Evolutionary conservation across 23 tunicate genomes (phyloP).

Genomic region (Styela plicata): DNA sequence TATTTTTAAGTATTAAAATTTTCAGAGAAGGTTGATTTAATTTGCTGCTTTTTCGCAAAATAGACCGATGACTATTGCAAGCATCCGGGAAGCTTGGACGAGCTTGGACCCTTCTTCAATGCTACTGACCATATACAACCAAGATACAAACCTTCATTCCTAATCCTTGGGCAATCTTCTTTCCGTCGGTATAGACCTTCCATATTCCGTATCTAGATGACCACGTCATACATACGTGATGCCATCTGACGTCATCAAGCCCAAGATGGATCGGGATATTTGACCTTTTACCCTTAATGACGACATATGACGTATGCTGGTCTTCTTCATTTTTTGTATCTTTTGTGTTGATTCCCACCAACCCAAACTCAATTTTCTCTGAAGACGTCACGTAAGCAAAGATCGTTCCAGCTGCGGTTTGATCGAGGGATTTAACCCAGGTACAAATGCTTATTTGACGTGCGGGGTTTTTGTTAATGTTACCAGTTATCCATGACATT

Average conservation of each 20-base stretch:
- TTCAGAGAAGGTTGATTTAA: no score
- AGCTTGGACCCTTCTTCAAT: no score
- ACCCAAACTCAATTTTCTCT: constrained; percentile 21
- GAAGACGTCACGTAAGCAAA: constrained; percentile 11
- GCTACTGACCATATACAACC: no score
- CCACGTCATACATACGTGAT: constrained; percentile 30
- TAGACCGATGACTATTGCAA: no score
- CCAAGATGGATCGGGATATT: constrained; percentile 7
- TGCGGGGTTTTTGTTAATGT: neutral
- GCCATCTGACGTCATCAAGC: constrained; percentile 38
- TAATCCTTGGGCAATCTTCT: neutral
- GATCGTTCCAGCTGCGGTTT: constrained; percentile 13
- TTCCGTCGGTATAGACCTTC: constrained; percentile 18
- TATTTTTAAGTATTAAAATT: no score
- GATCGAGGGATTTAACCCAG: constrained; percentile 29
- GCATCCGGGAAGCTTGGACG: no score
- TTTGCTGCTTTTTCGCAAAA: no score
- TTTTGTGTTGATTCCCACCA: constrained; percentile 18
- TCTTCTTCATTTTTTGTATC: neutral
- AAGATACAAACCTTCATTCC: constrained; percentile 26
- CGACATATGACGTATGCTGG: neutral
- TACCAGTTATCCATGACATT: constrained; percentile 20
- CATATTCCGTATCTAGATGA: constrained; percentile 29
- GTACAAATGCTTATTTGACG: constrained; percentile 12
- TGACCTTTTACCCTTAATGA: constrained; percentile 25